These are phyloP conservation scores for Staurois parvus DNA, from an alignment of 2,797 vertebrate species.

Conservation along the genomic window DNA sequence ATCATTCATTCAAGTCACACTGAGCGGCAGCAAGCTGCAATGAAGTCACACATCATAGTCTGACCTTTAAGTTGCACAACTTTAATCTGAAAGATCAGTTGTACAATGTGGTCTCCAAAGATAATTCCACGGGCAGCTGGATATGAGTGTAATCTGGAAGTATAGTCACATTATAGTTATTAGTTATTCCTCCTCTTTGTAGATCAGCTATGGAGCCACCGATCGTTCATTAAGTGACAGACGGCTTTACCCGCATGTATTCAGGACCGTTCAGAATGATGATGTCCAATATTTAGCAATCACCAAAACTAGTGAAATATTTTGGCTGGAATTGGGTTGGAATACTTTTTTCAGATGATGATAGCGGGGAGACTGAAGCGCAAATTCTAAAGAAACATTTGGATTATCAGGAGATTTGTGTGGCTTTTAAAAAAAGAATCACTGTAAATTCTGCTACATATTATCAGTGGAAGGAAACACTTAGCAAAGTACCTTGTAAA, in stretches of 20 bases:
- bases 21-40: no score
- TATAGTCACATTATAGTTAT: no score
- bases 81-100: no score
- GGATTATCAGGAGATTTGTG: background rate
- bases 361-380: background rate
- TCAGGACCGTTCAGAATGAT: constrained; percentile 7
- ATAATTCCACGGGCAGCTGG: no score
- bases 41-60: no score
- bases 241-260: background rate
- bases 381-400: background rate
- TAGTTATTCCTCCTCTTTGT: background rate
- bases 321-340: background rate
- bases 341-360: background rate
- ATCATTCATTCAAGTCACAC: no score
- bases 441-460: no score
- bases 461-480: no score
- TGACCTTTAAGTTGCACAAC: no score
- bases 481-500: no score
- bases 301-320: background rate
- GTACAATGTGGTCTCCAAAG: no score
- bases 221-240: background rate
- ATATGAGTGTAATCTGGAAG: no score
- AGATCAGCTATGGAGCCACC: background rate
- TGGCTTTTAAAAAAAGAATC: background rate
- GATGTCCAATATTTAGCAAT: background rate